Percentiles rank a stretch among this genome's conserved stretches.
These are phyloP conservation scores for Eurytoma adleriae DNA, from an alignment of 2,888 invertebrate species.

Conservation along the genomic window DNA sequence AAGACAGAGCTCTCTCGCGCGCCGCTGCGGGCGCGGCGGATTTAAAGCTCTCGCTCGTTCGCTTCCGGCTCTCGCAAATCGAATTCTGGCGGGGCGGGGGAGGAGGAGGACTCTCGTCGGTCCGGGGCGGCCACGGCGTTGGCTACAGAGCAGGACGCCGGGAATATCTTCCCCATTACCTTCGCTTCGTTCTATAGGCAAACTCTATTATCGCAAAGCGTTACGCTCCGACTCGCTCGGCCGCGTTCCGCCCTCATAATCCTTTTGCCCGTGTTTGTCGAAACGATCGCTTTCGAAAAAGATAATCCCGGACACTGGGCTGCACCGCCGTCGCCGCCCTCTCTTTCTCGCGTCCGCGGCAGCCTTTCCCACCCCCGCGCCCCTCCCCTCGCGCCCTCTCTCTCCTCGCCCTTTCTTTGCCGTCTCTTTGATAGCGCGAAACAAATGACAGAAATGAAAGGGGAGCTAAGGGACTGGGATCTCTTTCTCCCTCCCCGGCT, in stretches of 20 bases:
- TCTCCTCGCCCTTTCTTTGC: neutral
- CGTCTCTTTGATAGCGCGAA: conserved; percentile 44
- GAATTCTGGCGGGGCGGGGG: conserved; percentile 38
- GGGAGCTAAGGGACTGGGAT: conserved; percentile 13
- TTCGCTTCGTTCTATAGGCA: conserved; percentile 51
- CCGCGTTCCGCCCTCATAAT: conserved; percentile 52
- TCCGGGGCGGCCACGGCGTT: neutral
- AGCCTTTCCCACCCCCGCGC: too few relatives aligned
- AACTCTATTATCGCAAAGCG: conserved; percentile 53
- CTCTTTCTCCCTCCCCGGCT: neutral
- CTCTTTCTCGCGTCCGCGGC: too few relatives aligned
- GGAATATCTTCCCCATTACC: conserved; percentile 54
- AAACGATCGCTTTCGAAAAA: conserved; percentile 49
- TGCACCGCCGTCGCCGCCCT: neutral
- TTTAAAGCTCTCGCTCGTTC: conserved; percentile 42
- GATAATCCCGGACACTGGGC: conserved; percentile 38
- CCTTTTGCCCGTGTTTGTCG: conserved; percentile 48
- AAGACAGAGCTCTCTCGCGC: conserved; percentile 1
- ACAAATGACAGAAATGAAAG: conserved; percentile 45
- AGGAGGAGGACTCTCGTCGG: neutral
- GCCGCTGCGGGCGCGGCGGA: conserved; percentile 6
- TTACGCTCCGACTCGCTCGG: conserved; percentile 53
- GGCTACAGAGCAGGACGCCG: conserved; percentile 12
- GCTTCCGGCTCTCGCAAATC: conserved; percentile 55
- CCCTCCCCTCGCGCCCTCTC: neutral